Evolutionary conservation across 2,113 vertebrate species (phyloP), one percentile per base, ranked within the genome.

Genomic region (Dendropsophus ebraccatus): DNA sequence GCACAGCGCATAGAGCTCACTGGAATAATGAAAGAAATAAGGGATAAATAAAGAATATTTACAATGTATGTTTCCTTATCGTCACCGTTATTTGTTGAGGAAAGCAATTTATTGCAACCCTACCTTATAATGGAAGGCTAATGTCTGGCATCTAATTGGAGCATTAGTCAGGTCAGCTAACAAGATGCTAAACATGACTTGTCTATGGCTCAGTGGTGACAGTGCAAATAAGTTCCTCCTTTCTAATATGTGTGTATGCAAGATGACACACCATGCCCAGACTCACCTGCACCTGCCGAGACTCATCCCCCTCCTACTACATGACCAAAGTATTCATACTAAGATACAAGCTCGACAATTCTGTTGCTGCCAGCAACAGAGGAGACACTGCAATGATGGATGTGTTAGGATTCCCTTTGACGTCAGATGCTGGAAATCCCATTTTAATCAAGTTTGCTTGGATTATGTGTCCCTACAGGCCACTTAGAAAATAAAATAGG

Each of bases 391-490:
- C 72, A 70, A 50, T 86, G 82, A 83, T 30, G 28, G 80, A 87
- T 86, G 41, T 83, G 72, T 73, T 86, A 81, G 82, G 87, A 82
- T 92, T 91, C 85, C 83, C 90, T 91, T 88, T 92, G 90, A 91
- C 83, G 81, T 91, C 88, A 91, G 49, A 77, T 88, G 67, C 88
- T 91, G 91, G 90, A 92, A 90, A 92, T 90, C 90, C 89, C 89
- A 91, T 88, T 90, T 90, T 89, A 89, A 90, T 88, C 87, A 88
- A 85, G 79, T 90, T 91, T 88, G 86, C 81, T 8, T 32, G 60
- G 87, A 79, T 74, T 79, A 75, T 81, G 84, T 81, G 73, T 52
- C 67, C 69, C 74, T 41, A 80, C 58, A 82, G 74, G 72, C 84
- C 87, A 89, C 76, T 65, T 37, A 45, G 72, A 56, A 58, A 81